Conservation (phyloP, 2,888 invertebrate species). For the Podabrus alpinus region DNA sequence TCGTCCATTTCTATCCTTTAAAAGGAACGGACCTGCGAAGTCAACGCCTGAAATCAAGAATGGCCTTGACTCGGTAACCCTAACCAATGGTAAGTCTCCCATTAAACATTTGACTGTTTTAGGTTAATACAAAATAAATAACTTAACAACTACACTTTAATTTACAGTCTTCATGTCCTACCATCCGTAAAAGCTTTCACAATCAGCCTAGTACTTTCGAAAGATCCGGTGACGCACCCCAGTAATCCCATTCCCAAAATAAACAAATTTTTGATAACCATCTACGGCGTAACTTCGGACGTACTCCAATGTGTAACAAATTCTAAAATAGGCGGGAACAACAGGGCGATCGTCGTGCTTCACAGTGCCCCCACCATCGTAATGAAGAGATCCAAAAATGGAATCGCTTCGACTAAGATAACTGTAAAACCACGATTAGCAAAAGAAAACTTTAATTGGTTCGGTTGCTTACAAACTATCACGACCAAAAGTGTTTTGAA, state of each 20-base stretch:
- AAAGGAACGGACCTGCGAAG: too few species aligned
- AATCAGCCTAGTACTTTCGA: conserved; percentile 71
- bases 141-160: background rate
- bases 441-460: background rate
- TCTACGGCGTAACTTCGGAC: conserved; percentile 57
- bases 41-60: too few species aligned
- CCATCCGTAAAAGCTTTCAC: conserved; percentile 54
- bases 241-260: conserved; percentile 70
- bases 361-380: conserved; percentile 90
- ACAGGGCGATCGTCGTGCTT: conserved; percentile 82
- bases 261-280: conserved; percentile 64
- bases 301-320: conserved; percentile 70
- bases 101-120: too few species aligned
- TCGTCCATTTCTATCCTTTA: too few species aligned
- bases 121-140: conserved; percentile 12
- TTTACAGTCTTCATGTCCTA: background rate
- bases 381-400: conserved; percentile 83
- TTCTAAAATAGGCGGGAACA: conserved; percentile 88
- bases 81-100: too few species aligned
- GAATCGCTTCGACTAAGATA: conserved; percentile 81
- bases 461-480: conserved; percentile 69
- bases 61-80: too few species aligned
- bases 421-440: conserved; percentile 62
- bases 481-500: conserved; percentile 76
- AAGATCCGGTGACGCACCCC: conserved; percentile 76